These are phyloP conservation scores for Crotalus viridis DNA, from an alignment of 2,113 vertebrate genomes.

Conservation along the genomic window DNA sequence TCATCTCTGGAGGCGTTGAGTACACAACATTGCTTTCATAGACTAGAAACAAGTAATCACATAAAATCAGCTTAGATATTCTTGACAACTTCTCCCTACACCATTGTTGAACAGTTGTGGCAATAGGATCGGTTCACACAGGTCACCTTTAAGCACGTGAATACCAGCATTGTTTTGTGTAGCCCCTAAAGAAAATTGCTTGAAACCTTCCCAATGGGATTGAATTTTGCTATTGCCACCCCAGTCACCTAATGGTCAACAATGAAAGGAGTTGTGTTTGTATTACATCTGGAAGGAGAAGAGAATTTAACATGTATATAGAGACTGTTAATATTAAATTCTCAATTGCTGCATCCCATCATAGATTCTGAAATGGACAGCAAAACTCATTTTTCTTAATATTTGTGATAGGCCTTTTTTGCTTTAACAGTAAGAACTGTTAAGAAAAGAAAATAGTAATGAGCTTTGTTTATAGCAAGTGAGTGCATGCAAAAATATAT, in stretches of 20 bases:
- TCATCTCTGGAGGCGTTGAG: not conserved
- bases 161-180: not conserved
- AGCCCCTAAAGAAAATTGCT: not conserved
- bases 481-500: not conserved
- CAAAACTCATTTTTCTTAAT: not conserved
- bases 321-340: not conserved
- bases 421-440: not conserved
- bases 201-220: not conserved
- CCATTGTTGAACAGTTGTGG: not conserved
- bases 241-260: too few relatives aligned
- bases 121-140: not conserved
- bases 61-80: not conserved
- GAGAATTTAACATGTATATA: not conserved
- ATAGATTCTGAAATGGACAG: not conserved
- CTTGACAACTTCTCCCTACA: not conserved
- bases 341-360: not conserved
- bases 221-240: not conserved
- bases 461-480: not conserved
- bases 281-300: not conserved
- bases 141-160: not conserved
- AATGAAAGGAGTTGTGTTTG: not conserved
- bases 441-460: not conserved
- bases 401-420: not conserved
- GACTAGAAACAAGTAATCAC: not conserved
- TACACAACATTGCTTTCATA: not conserved